phyloP scores from a whole-genome alignment of 1,140 invertebrate species.

The Pogonomyrmex californicus region DNA sequence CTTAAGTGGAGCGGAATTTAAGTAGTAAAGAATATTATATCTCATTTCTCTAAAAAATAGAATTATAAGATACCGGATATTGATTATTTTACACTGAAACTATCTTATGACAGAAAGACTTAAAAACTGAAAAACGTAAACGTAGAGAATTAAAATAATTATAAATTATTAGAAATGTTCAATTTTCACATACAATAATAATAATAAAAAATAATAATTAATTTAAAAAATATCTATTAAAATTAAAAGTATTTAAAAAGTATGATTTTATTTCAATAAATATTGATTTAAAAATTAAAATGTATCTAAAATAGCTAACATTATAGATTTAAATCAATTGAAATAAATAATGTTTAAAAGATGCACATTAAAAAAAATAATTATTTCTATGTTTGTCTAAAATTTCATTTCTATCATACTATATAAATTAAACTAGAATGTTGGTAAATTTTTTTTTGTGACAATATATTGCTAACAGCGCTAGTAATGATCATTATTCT shows the following conservation, averaged over 20 bases:
- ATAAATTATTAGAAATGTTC: not conserved
- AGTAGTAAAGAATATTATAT: slow-evolving; percentile 12
- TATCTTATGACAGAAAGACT: not conserved
- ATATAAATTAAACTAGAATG: not conserved
- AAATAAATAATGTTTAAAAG: not conserved
- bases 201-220: slow-evolving; percentile 9
- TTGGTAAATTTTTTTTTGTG: not conserved
- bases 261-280: not conserved
- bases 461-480: not conserved
- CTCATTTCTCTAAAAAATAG: not conserved
- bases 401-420: not conserved
- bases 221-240: not conserved
- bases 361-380: not conserved
- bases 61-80: not conserved
- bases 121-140: not conserved
- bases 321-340: not conserved
- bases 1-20: slow-evolving; percentile 21
- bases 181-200: not conserved
- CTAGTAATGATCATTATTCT: slow-evolving; percentile 23
- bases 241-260: not conserved
- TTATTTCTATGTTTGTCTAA: not conserved
- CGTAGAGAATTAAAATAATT: not conserved
- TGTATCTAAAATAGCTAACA: not conserved
- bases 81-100: not conserved
- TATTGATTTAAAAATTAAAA: not conserved